Base-by-base conservation (phyloP, 2,888 invertebrate genomes). In the Eucriotettix oculatus region DNA sequence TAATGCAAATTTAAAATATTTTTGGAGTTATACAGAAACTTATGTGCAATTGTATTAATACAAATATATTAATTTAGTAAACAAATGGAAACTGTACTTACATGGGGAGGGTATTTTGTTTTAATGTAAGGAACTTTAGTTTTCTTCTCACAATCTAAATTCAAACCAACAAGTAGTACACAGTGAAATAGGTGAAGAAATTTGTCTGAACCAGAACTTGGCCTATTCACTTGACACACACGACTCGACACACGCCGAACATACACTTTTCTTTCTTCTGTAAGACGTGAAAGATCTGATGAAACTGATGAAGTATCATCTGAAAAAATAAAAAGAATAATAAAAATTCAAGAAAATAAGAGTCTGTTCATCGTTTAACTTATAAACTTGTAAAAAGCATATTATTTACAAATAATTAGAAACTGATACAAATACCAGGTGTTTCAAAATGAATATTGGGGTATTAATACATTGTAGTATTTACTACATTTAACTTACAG, bases 91-190 rank as follows among this genome's bases (percentile, higher is more conserved):
- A 42, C 29, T 17, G 14, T 58, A 74, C 78, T 77, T 68, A 85
- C 86, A 74, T 82, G 77, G 64, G 73, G 72, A 9, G 87, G 87
- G 74, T 81, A 87, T 65, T 83, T 83, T 65, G 78, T 82, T 69
- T 86, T 86, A 60, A 87, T 81, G 69, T 85, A 85, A 3, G 86
- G 84, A 68, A 79, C 75, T 55, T 81, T 81, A 59, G 68, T 69
- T 41, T 68, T 67, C 10, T 68, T 66, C 14, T 67, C 67, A 0
- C 77, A 78, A 73, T 81, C 80, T 67, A 80, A 76, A 66, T 85
- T 82, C 64, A 84, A 72, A 0, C 85, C 87, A 42, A 87, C 82
- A 61, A 87, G 72, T 12, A 87, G 68, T 64, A 86, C 83, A 48
- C 84, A 79, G 68, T 85, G 83, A 67, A 87, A 87, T 57, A 87